These are phyloP conservation scores for Grus americana DNA, from an alignment of 2,113 vertebrate species.

Conservation along the genomic window DNA sequence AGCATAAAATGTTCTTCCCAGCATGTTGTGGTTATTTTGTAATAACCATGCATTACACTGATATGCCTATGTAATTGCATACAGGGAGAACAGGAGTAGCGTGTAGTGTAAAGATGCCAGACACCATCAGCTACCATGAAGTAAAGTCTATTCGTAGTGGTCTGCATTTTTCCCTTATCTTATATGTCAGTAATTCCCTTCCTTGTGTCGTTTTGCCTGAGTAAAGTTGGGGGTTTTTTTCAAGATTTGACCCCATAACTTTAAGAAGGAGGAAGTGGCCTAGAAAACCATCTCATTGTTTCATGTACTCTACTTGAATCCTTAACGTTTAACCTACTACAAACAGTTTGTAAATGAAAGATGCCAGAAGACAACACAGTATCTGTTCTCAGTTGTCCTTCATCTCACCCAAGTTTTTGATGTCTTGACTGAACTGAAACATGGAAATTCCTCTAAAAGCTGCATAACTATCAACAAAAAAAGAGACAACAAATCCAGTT, in stretches of 20 bases:
- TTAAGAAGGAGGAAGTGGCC: background rate
- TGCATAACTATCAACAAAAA: background rate
- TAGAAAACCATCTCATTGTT: background rate
- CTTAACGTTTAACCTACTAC: background rate
- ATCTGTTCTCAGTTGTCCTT: constrained; percentile 1
- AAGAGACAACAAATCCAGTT: background rate
- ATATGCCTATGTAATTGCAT: constrained; percentile 36
- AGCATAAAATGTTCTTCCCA: constrained; percentile 31
- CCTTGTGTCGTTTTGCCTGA: background rate
- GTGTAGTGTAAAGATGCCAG: background rate
- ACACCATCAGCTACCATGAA: background rate
- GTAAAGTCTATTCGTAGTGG: background rate
- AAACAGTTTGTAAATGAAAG: background rate
- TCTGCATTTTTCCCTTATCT: background rate
- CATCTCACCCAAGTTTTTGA: background rate
- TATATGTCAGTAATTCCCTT: background rate
- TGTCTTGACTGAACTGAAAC: background rate
- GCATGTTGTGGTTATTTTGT: constrained; percentile 34
- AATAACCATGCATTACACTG: background rate
- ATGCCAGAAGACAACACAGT: background rate
- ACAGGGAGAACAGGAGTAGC: constrained; percentile 33
- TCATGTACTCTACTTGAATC: background rate
- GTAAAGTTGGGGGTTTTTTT: background rate
- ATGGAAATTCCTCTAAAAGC: constrained; percentile 9
- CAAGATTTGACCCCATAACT: background rate